Conservation (phyloP, 2,113 vertebrate genomes). For the Scopus umbretta region DNA sequence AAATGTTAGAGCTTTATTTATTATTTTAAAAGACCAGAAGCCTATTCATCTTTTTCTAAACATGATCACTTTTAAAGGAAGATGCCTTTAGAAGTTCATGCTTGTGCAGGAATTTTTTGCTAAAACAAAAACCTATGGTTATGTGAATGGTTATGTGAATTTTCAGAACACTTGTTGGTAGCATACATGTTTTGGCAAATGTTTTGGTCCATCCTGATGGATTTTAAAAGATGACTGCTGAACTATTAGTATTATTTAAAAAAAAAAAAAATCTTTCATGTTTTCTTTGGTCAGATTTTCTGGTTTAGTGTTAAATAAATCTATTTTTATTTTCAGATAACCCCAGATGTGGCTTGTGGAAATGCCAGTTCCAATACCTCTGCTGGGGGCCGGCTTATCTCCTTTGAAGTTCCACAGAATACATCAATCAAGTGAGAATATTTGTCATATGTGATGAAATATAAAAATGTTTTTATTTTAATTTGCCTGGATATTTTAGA, state of each 20-base stretch:
- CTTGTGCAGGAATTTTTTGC: not conserved
- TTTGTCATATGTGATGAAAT: not conserved
- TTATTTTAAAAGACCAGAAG: not conserved
- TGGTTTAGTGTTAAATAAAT: not conserved
- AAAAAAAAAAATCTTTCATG: not conserved
- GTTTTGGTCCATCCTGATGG: not conserved
- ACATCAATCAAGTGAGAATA: conserved; percentile 91
- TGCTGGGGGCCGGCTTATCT: conserved; percentile 82
- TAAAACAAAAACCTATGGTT: not conserved
- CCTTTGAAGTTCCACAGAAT: conserved; percentile 90
- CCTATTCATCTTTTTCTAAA: not conserved
- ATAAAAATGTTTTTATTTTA: not conserved
- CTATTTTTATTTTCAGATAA: conserved; percentile 71
- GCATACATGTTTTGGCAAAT: not conserved
- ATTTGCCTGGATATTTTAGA: not conserved
- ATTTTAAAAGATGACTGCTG: not conserved
- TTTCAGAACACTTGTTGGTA: not conserved
- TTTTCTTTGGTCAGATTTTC: not conserved
- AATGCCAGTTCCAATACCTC: conserved; percentile 87
- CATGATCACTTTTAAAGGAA: not conserved
- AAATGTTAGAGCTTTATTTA: not conserved
- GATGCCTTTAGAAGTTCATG: not conserved
- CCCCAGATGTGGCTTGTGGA: conserved; percentile 83
- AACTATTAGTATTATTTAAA: not conserved
- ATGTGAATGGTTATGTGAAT: not conserved